A percentile compares a stretch with the other conserved stretches of the same genome.
Evolutionary conservation across 2,797 vertebrate species (phyloP).

Genomic region (Sebastes alutus): DNA sequence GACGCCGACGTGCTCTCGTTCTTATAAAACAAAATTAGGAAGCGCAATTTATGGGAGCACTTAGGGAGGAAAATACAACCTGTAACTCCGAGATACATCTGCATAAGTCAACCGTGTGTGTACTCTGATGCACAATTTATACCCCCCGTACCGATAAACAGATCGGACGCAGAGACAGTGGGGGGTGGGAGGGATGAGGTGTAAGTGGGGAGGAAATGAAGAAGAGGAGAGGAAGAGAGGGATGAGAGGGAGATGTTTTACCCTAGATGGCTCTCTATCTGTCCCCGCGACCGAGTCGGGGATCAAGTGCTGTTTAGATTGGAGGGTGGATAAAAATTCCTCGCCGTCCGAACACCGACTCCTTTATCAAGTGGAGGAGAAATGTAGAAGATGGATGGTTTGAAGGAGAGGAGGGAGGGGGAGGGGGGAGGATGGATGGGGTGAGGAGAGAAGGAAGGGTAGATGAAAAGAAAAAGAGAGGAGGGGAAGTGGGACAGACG

Average conservation of each 20-base stretch:
- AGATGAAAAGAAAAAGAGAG: neutral
- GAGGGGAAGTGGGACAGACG: neutral
- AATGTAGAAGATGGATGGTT: constrained; percentile 16
- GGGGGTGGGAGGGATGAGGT: neutral
- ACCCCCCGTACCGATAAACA: constrained; percentile 66
- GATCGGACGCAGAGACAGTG: constrained; percentile 23
- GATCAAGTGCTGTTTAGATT: constrained; percentile 82
- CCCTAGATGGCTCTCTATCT: constrained; percentile 76
- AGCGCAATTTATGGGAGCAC: constrained; percentile 76
- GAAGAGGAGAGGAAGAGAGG: constrained; percentile 29
- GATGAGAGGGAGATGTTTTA: constrained; percentile 68
- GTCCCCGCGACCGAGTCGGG: constrained; percentile 40
- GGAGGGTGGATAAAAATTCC: constrained; percentile 86
- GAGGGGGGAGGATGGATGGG: neutral
- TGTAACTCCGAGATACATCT: constrained; percentile 68
- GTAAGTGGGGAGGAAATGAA: neutral
- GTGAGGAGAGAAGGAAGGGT: neutral
- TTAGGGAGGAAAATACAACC: constrained; percentile 75
- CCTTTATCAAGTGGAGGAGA: constrained; percentile 53
- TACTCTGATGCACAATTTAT: constrained; percentile 67
- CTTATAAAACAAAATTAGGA: constrained; percentile 66
- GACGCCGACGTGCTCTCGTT: constrained; percentile 23
- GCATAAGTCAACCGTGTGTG: constrained; percentile 65
- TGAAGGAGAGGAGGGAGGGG: neutral
- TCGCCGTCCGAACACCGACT: constrained; percentile 40